Percentiles rank a stretch among this genome's conserved stretches.
Conservation (phyloP, 2,888 invertebrate genomes). For the Notodonta ziczac region DNA sequence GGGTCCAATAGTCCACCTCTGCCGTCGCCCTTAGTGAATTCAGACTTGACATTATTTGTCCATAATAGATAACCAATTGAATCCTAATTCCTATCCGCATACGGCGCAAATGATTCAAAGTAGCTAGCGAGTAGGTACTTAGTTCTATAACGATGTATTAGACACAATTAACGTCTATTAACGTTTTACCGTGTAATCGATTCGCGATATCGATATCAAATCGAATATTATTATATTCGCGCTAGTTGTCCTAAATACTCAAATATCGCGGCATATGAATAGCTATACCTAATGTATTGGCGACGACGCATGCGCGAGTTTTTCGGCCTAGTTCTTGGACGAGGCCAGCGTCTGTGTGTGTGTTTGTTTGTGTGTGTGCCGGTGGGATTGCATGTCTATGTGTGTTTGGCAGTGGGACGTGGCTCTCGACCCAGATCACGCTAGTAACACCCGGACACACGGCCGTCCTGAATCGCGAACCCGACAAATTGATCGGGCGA, state of each 20-base stretch:
- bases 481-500: constrained; percentile 15
- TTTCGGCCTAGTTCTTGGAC: constrained; percentile 69
- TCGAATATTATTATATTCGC: constrained; percentile 3
- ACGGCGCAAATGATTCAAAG: no score
- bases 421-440: constrained; percentile 65
- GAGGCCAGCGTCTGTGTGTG: constrained; percentile 46
- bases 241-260: constrained; percentile 1
- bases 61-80: no score
- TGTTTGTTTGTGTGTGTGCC: constrained; percentile 33
- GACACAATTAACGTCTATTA: no score
- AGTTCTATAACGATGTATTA: no score
- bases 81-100: no score
- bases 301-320: constrained; percentile 56
- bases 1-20: no score
- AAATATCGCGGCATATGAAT: constrained; percentile 8
- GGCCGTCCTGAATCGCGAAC: constrained; percentile 19
- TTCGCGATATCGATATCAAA: not conserved
- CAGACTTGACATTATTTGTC: no score
- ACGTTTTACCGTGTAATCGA: not conserved
- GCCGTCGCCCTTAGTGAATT: no score
- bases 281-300: constrained; percentile 17
- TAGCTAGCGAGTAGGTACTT: no score
- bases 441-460: constrained; percentile 28
- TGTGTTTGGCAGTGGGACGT: constrained; percentile 65
- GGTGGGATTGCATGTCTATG: constrained; percentile 29